These are phyloP conservation scores for Pseudorasbora parva DNA, from an alignment of 2,113 vertebrate species.

Conservation along the genomic window DNA sequence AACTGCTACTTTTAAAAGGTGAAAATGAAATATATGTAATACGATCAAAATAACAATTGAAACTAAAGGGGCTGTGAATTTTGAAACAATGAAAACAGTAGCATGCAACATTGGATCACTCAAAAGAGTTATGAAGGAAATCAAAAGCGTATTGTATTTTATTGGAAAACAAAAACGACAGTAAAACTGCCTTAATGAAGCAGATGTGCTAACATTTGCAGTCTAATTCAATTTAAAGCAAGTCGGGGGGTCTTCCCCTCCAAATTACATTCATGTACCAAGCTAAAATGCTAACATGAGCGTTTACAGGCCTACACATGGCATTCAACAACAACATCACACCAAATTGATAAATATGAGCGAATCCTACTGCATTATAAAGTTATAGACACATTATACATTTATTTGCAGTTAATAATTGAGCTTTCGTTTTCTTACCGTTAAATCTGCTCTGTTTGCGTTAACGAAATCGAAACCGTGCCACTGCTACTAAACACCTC, in stretches of 20 bases:
- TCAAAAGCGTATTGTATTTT: neutral
- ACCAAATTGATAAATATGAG: neutral
- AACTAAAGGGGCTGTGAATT: too few species aligned
- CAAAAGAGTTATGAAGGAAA: neutral
- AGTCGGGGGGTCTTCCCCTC: neutral
- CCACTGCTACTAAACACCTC: neutral
- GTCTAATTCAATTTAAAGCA: neutral
- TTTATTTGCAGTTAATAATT: neutral
- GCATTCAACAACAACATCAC: too few species aligned
- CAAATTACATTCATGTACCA: neutral
- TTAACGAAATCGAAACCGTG: neutral
- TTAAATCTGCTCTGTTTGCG: neutral
- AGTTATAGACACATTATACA: neutral
- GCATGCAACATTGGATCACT: neutral
- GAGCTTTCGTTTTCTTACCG: neutral
- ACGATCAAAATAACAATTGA: neutral
- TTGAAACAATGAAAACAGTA: neutral
- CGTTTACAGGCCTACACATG: neutral
- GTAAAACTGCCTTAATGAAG: neutral
- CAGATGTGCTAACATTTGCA: neutral
- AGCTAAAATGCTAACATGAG: constrained; percentile 1
- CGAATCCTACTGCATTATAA: neutral
- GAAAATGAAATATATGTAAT: too few species aligned
- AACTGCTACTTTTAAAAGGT: neutral
- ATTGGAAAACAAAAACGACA: neutral